phyloP scores from a whole-genome alignment of 1,140 invertebrate genomes.

The Eupristina koningsbergeri region DNA sequence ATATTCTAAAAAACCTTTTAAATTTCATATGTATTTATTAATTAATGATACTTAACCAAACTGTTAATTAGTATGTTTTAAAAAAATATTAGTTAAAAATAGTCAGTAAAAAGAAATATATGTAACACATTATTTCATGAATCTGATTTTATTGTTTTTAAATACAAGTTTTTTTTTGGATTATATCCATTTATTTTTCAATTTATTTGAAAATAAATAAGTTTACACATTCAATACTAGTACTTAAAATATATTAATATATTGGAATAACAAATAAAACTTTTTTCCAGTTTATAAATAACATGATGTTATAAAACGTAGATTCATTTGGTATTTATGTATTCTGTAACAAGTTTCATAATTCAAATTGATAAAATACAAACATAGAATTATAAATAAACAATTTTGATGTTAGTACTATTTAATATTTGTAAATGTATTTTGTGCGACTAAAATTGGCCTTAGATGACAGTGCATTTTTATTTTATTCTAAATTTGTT shows the following conservation, averaged over 20 bases:
- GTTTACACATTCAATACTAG: conserved; percentile 3
- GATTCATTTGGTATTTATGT: background rate
- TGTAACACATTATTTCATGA: conserved; percentile 12
- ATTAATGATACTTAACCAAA: background rate
- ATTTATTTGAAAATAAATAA: conserved; percentile 21
- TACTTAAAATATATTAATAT: conserved; percentile 33
- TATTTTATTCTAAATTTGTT: conserved; percentile 39
- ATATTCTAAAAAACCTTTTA: background rate
- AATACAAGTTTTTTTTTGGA: conserved; percentile 39
- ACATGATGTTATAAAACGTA: conserved; percentile 19
- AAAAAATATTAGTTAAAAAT: background rate
- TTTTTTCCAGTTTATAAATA: conserved; percentile 1
- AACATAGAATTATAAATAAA: conserved; percentile 39
- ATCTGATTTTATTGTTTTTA: conserved; percentile 42
- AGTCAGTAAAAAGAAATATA: background rate
- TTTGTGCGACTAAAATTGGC: conserved; percentile 50
- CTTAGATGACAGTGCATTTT: conserved; percentile 50
- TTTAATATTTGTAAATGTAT: conserved; percentile 43
- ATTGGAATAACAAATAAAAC: conserved; percentile 22
- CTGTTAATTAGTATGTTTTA: no score
- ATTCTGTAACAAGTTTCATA: conserved; percentile 24
- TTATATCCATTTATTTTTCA: conserved; percentile 1
- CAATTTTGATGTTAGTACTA: conserved; percentile 24
- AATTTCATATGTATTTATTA: background rate
- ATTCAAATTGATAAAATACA: conserved; percentile 21